Percentiles rank a stretch among this genome's conserved stretches.
These are phyloP conservation scores for Falcunculus frontatus DNA, from an alignment of 2,113 vertebrate species.

Conservation along the genomic window DNA sequence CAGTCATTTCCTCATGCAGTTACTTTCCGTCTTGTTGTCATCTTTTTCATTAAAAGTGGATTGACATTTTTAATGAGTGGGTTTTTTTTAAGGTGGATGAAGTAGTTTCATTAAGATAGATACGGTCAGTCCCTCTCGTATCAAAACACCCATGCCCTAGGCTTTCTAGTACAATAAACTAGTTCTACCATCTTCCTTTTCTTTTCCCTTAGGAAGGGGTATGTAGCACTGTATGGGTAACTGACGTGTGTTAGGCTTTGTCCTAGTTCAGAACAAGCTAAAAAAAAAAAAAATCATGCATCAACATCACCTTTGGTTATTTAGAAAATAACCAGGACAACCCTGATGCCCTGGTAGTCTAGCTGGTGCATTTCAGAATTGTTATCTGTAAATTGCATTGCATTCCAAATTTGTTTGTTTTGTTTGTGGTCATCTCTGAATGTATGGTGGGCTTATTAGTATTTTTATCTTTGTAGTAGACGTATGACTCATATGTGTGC, in stretches of 20 bases:
- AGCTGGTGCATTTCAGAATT: not conserved
- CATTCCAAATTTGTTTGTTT: not conserved
- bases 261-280: not conserved
- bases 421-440: not conserved
- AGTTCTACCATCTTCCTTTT: not conserved
- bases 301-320: not conserved
- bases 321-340: not conserved
- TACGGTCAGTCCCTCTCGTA: not conserved
- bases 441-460: not conserved
- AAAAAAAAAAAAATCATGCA: not conserved
- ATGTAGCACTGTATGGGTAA: not conserved
- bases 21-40: not conserved
- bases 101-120: not conserved
- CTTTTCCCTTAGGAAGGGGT: not conserved
- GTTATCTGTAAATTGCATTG: not conserved
- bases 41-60: not conserved
- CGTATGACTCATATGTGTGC: not conserved
- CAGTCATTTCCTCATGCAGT: not conserved
- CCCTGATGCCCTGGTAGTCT: not conserved
- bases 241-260: not conserved
- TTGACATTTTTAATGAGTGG: not conserved
- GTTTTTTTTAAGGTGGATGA: not conserved
- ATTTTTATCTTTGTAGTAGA: not conserved
- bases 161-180: not conserved
- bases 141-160: not conserved